Base-by-base conservation (phyloP, 1,140 invertebrate genomes). In the Drosophila lacteicornis region DNA sequence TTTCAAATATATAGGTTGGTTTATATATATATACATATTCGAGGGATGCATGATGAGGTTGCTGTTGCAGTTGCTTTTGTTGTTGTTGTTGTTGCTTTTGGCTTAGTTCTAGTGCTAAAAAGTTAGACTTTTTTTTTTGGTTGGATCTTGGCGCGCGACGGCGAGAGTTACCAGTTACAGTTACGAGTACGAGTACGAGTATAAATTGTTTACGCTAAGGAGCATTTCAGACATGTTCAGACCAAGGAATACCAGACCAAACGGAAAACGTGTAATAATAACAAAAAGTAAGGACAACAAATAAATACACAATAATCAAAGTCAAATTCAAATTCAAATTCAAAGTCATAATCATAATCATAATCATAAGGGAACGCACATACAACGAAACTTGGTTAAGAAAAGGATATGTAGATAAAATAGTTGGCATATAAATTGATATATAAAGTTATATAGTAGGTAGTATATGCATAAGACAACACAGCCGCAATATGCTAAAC, bases 401-500 rank as follows among this genome's bases (percentile, higher is more conserved):
- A 62, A 78, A 79, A 73, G 55, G 57, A 57, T 76, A 66, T 56
- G 55, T 76, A 56, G 69, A 86, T 79, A 85, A 78, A 63, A 49
- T 80, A 77, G 57, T 78, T 60, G 73, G 65, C 68, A 79, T 75
- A 67, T 81, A 59, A 77, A 70, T 87, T 73, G 85, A 76, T 75
- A 67, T 85, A 69, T 84, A 70, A 75, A 74, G 69, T 79, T 79
- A 76, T 87, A 86, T 79, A 74, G 63, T 88, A 80, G 75, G 71
- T 83, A 80, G 69, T 88, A 88, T 88, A 88, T 88, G 84, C 84
- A 84, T 87, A 84, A 90, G 84, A 88, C 84, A 88, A 88, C 84
- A 88, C 84, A 88, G 85, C 84, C 85, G 80, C 85, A 88, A 88
- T 88, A 87, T 87, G 84, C 84, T 88, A 87, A 87, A 83, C 66